Conservation (phyloP, 1,140 invertebrate species). For the Trichonephila inaurata region DNA sequence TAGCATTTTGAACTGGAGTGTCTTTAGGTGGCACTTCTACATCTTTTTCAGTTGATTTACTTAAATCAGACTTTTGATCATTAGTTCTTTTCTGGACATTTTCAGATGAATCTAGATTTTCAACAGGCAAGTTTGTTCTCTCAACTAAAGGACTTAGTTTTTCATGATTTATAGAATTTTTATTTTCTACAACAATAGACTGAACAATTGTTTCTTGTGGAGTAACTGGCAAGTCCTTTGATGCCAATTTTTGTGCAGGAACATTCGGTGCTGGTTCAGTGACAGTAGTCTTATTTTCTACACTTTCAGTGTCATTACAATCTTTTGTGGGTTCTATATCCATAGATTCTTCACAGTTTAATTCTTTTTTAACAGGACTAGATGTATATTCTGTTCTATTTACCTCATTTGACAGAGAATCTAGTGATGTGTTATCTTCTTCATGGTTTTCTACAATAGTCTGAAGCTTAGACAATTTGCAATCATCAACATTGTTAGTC, state of each 20-base stretch:
- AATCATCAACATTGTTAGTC: slow-evolving; percentile 2
- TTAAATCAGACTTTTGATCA: slow-evolving; percentile 56
- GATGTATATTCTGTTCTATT: not conserved
- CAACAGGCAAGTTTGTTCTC: slow-evolving; percentile 50
- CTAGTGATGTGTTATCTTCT: not conserved
- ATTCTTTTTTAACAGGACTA: slow-evolving; percentile 13
- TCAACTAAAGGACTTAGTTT: slow-evolving; percentile 46
- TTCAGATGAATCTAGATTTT: slow-evolving; percentile 25
- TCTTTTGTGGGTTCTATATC: not conserved
- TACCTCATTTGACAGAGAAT: not conserved
- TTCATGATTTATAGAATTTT: slow-evolving; percentile 56
- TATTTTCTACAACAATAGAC: slow-evolving; percentile 33
- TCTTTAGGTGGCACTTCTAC: not conserved
- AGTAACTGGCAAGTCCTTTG: not conserved
- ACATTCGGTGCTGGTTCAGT: not conserved
- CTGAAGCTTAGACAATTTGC: not conserved
- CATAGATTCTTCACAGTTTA: not conserved
- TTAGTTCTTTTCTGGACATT: slow-evolving; percentile 25
- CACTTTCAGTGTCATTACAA: not conserved
- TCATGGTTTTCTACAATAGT: slow-evolving; percentile 9
- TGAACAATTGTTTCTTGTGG: not conserved
- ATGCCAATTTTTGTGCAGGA: not conserved
- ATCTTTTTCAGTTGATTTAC: slow-evolving; percentile 29
- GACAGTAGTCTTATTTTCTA: not conserved
- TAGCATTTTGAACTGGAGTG: not conserved